phyloP scores from a whole-genome alignment of 2,113 vertebrate species.

The Cyanistes caeruleus region DNA sequence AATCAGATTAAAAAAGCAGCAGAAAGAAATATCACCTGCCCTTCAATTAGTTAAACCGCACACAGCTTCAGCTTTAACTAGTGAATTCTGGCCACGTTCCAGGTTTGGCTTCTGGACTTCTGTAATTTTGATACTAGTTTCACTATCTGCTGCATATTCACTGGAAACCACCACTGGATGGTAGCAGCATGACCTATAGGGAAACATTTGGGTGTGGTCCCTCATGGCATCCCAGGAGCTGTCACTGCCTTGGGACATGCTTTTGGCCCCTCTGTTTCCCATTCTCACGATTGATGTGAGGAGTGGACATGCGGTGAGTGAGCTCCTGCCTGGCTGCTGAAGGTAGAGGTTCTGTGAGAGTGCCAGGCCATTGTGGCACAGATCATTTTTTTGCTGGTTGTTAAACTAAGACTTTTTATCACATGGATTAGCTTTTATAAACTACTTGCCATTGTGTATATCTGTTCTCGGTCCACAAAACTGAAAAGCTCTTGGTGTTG shows the following conservation, averaged over 20 bases:
- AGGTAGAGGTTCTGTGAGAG: background rate
- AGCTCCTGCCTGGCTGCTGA: background rate
- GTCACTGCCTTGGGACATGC: background rate
- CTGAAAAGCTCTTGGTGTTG: background rate
- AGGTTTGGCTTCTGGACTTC: no score
- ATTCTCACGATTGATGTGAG: background rate
- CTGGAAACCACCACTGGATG: background rate
- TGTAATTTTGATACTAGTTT: no score
- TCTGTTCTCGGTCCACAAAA: background rate
- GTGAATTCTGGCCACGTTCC: background rate
- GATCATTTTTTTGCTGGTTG: background rate
- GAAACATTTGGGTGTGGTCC: background rate
- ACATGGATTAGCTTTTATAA: background rate
- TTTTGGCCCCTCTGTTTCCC: background rate
- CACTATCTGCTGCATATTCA: background rate
- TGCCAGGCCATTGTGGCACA: accelerated
- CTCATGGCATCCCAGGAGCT: background rate
- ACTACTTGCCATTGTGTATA: accelerated
- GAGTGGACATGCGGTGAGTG: accelerated
- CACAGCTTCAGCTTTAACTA: background rate
- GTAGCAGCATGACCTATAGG: background rate
- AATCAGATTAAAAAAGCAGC: background rate
- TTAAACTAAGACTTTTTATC: background rate
- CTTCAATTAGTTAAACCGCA: background rate
- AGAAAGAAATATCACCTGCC: background rate